Evolutionary conservation across 2,888 invertebrate species (phyloP).

Genomic region (Tetramorium bicarinatum): DNA sequence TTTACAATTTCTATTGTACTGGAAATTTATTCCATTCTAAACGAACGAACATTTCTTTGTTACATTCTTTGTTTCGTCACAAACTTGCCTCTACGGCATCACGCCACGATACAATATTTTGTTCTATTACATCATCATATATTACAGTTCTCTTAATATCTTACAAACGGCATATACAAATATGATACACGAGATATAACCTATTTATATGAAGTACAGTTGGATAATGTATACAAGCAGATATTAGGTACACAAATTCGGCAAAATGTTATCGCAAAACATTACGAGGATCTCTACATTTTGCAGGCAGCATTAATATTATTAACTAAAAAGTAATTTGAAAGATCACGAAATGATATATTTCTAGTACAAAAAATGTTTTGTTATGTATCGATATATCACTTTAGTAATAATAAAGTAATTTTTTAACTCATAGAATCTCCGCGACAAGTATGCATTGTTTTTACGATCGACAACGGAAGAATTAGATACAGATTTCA

Average conservation of each 20-base stretch:
- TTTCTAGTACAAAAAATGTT: background rate
- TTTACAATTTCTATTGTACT: constrained; percentile 7
- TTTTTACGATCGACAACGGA: background rate
- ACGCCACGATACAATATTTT: background rate
- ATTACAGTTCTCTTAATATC: constrained; percentile 7
- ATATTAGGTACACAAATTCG: constrained; percentile 20
- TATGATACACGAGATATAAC: background rate
- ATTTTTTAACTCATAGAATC: background rate
- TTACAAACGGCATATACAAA: constrained; percentile 38
- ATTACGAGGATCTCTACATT: background rate
- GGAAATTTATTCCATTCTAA: background rate
- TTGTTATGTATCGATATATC: background rate
- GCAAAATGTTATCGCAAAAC: background rate
- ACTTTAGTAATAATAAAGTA: background rate
- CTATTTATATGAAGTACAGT: constrained; percentile 37
- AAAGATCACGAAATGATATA: background rate
- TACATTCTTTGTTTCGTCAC: background rate
- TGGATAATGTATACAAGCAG: background rate
- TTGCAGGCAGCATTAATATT: background rate
- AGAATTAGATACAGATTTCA: background rate
- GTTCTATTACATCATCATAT: constrained; percentile 1
- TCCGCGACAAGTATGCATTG: background rate
- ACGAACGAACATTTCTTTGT: background rate
- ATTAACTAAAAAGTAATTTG: background rate
- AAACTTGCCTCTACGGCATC: background rate